These are phyloP conservation scores for Seriola rivoliana DNA, from an alignment of 2,113 vertebrate genomes.

Conservation along the genomic window DNA sequence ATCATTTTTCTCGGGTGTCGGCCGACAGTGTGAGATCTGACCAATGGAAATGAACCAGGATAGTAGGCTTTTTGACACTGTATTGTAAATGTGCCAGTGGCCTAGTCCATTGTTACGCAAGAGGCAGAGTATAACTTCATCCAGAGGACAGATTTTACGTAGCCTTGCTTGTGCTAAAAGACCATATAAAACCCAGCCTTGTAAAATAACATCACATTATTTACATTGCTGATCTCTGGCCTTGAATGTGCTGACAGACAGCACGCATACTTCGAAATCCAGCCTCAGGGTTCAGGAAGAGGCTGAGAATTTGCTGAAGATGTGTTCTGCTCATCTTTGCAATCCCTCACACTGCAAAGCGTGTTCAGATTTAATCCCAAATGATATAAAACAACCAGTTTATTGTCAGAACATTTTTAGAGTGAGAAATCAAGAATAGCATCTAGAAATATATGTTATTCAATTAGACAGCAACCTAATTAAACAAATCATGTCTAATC, in stretches of 20 bases:
- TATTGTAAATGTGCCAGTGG: background rate
- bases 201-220: constrained; percentile 38
- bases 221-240: constrained; percentile 24
- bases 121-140: constrained; percentile 1
- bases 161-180: background rate
- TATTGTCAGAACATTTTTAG: background rate
- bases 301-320: background rate
- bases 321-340: background rate
- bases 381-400: background rate
- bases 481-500: background rate
- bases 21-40: background rate
- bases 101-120: background rate
- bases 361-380: background rate
- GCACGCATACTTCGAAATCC: constrained; percentile 5
- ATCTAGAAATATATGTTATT: background rate
- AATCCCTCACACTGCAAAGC: background rate
- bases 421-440: too few species aligned
- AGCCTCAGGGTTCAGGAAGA: constrained; percentile 10
- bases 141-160: background rate
- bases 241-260: background rate
- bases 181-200: background rate
- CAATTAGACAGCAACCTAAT: background rate
- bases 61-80: background rate
- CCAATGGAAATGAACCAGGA: background rate
- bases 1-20: constrained; percentile 2